Conservation (phyloP, 2,888 invertebrate species). For the Octonoba sinensis region DNA sequence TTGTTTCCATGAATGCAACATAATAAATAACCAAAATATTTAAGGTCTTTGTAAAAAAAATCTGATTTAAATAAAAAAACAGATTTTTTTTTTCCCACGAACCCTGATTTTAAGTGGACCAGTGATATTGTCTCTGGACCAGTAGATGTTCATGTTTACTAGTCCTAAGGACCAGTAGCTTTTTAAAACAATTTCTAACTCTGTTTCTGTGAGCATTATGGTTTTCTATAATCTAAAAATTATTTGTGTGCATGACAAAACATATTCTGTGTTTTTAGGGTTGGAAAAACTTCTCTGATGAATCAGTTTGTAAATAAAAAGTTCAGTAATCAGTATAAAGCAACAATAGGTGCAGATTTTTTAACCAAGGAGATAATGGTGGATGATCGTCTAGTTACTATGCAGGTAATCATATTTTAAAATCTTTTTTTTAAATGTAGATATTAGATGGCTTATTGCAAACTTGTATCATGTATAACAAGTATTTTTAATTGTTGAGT, state of each 20-base stretch:
- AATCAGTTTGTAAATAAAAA: slow-evolving; percentile 99
- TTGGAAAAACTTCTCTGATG: slow-evolving; percentile 99
- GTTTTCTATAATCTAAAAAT: neutral
- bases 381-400: slow-evolving; percentile 97
- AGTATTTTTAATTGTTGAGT: too few relatives aligned
- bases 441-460: too few relatives aligned
- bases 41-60: neutral
- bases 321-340: slow-evolving; percentile 99
- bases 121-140: too few relatives aligned
- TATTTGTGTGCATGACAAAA: neutral
- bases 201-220: neutral
- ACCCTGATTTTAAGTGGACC: too few relatives aligned
- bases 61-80: too few relatives aligned
- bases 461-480: too few relatives aligned
- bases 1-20: too few relatives aligned
- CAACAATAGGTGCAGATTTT: slow-evolving; percentile 99
- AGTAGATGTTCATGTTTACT: too few relatives aligned
- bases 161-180: too few relatives aligned
- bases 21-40: too few relatives aligned
- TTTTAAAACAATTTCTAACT: neutral
- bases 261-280: slow-evolving; percentile 74
- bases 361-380: slow-evolving; percentile 95
- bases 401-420: slow-evolving; percentile 73
- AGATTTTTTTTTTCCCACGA: too few relatives aligned
- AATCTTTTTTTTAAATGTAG: slow-evolving; percentile 4